Base-by-base conservation (phyloP, 1,140 invertebrate species). In the Trypoxylus dichotomus region DNA sequence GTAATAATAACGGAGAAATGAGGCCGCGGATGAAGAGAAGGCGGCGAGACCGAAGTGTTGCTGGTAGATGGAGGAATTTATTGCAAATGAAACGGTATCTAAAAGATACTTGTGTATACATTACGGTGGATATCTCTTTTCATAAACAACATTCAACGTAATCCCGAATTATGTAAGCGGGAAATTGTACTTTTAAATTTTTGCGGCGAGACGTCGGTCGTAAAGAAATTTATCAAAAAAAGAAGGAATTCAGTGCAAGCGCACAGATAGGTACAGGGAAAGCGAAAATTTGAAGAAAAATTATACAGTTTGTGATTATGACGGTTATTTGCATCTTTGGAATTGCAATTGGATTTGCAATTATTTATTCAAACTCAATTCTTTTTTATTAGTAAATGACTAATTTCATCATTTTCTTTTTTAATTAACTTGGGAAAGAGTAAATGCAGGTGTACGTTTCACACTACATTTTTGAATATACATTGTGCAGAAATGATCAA, bases 161-260 rank as follows among this genome's bases (percentile, higher is more conserved):
- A 74, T 74, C 72, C 72, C 72, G 41, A 74, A 74, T 74, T 74
- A 74, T 74, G 72, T 74, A 74, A 74, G 72, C 29, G 72, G 72
- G 32, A 74, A 74, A 74, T 74, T 74, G 72, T 74, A 74, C 72
- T 42, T 74, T 74, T 74, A 74, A 74, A 74, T 74, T 74, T 74
- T 74, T 19, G 37, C 72, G 41, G 32, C 27, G 32, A 74, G 72
- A 68, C 32, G 72, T 37, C 29, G 32, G 72, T 74, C 72, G 72
- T 74, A 74, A 74, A 74, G 29, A 74, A 41, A 41, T 74, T 74
- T 74, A 25, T 43, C 29, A 37, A 42, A 43, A 74, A 29, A 68
- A 24, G 10, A 68, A 19, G 15, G 19, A 54, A n/a, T 21, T 19
- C 19, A 19, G 19, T 15, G 15, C 6, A 54, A 54, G 47, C 32